Evolutionary conservation across 2,113 vertebrate species (phyloP).

Genomic region (Sorex fumeus): DNA sequence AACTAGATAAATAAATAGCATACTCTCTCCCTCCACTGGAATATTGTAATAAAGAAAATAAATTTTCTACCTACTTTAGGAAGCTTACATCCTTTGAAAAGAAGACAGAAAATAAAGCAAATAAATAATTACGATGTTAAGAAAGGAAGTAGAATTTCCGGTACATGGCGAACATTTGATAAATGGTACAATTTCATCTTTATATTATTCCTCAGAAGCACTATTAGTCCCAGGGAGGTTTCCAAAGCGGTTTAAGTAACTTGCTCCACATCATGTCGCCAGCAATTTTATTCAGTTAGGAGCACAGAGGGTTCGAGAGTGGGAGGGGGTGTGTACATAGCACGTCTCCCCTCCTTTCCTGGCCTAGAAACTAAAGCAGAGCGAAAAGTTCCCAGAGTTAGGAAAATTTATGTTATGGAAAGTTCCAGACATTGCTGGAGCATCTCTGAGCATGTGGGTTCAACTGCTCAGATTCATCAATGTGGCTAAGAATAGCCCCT

Average conservation of each 20-base stretch:
- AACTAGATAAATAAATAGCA: too few relatives aligned
- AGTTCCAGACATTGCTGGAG: not conserved
- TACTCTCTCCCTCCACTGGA: not conserved
- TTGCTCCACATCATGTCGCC: not conserved
- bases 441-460: too few relatives aligned
- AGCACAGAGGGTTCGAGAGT: not conserved
- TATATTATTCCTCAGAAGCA: not conserved
- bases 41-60: not conserved
- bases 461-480: not conserved
- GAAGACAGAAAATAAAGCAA: conserved; percentile 16
- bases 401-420: too few relatives aligned
- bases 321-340: not conserved
- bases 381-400: not conserved
- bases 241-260: not conserved
- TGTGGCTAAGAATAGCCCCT: not conserved
- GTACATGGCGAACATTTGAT: not conserved
- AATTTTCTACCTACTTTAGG: not conserved
- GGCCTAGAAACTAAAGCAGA: not conserved
- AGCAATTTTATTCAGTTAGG: not conserved
- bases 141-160: not conserved
- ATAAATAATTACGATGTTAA: not conserved
- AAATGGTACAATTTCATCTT: not conserved
- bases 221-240: not conserved
- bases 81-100: not conserved
- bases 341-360: not conserved